phyloP scores from a whole-genome alignment of 2,888 invertebrate species.

The Apantesis nais region DNA sequence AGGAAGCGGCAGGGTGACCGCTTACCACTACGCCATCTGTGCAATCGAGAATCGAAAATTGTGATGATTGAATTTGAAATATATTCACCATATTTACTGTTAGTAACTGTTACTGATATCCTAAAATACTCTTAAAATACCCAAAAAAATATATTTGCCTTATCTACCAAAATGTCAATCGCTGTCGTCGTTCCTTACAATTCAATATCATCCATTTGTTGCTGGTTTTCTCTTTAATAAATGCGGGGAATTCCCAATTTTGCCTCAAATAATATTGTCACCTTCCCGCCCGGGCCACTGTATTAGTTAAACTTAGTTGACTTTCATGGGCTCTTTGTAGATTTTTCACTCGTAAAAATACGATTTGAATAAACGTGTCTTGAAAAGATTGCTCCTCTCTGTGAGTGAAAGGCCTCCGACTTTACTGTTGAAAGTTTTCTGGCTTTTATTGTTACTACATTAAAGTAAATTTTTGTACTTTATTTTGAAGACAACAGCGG shows the following conservation, averaged over 20 bases:
- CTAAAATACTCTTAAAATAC: no score
- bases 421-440: conserved; percentile 11
- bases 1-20: no score
- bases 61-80: no score
- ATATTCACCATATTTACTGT: no score
- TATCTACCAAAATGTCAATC: conserved; percentile 52
- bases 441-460: not conserved
- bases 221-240: conserved; percentile 84
- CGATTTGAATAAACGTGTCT: conserved; percentile 46
- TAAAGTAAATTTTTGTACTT: not conserved
- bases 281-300: conserved; percentile 57
- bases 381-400: conserved; percentile 20
- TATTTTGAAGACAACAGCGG: not conserved
- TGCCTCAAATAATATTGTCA: conserved; percentile 82
- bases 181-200: conserved; percentile 69
- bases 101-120: no score
- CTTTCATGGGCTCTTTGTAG: conserved; percentile 58
- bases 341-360: conserved; percentile 49
- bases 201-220: conserved; percentile 85
- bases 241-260: conserved; percentile 79
- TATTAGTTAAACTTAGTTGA: conserved; percentile 55
- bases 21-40: no score
- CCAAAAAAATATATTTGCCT: conserved; percentile 34
- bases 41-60: no score
- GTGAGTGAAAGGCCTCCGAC: conserved; percentile 4